Percentiles rank a stretch among this genome's conserved stretches.
phyloP scores from a whole-genome alignment of 64 coral and sea anemone genomes.

The Dendrophyllia cribrosa region DNA sequence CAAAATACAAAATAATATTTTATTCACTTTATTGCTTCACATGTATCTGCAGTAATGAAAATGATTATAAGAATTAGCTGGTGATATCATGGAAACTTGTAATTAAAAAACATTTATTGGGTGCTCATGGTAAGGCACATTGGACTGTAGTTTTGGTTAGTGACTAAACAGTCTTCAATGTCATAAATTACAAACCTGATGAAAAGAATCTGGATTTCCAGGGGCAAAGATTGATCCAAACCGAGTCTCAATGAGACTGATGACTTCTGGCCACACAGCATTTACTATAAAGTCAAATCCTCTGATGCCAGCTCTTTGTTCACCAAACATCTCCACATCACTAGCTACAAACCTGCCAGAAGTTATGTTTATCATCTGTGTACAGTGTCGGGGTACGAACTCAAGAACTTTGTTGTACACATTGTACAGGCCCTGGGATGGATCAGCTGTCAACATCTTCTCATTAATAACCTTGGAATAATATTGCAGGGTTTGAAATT shows the following conservation, averaged over 20 bases:
- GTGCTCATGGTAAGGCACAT: too few species aligned
- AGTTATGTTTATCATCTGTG: constrained; percentile 88
- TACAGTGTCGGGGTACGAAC: constrained; percentile 94
- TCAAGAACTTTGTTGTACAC: constrained; percentile 91
- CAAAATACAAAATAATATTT: too few species aligned
- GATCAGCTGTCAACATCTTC: constrained; percentile 65
- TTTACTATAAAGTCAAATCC: constrained; percentile 98
- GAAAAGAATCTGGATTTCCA: constrained; percentile 95
- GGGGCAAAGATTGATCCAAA: constrained; percentile 97
- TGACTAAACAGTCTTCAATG: too few species aligned
- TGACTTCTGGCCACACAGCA: constrained; percentile 95
- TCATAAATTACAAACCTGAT: constrained; percentile 64
- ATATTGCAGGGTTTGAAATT: neutral
- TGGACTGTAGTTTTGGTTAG: too few species aligned
- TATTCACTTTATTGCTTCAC: too few species aligned
- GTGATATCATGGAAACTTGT: too few species aligned
- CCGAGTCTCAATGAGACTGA: constrained; percentile 71
- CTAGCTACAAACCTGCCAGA: constrained; percentile 70
- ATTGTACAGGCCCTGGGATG: constrained; percentile 59
- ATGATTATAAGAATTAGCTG: too few species aligned
- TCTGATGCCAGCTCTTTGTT: constrained; percentile 80
- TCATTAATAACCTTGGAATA: constrained; percentile 81
- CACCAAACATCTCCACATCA: constrained; percentile 39
- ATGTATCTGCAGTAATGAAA: too few species aligned
- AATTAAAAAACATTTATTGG: too few species aligned